Evolutionary conservation across 2,113 vertebrate species (phyloP).

Genomic region (Limanda limanda): DNA sequence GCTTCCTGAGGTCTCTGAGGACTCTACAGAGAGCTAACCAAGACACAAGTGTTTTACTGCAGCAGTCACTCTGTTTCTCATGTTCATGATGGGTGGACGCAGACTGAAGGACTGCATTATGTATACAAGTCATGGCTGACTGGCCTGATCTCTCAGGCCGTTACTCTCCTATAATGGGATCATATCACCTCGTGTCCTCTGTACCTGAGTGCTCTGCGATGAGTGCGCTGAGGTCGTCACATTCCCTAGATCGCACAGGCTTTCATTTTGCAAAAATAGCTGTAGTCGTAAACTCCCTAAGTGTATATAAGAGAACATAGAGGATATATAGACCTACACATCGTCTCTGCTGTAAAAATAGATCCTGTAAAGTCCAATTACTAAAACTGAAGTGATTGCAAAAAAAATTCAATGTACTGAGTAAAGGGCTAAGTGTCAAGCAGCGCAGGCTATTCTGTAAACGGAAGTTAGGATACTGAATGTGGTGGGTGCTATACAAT

Average conservation of each 20-base stretch:
- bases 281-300: neutral
- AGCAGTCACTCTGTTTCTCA: slow-evolving; percentile 10
- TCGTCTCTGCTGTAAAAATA: neutral
- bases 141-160: slow-evolving; percentile 19
- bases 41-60: slow-evolving; percentile 23
- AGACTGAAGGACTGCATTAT: slow-evolving; percentile 19
- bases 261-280: neutral
- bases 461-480: neutral
- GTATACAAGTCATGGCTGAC: neutral
- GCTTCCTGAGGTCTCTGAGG: slow-evolving; percentile 36
- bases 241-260: neutral
- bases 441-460: neutral
- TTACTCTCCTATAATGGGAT: slow-evolving; percentile 46
- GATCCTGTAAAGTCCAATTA: neutral
- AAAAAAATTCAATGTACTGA: neutral
- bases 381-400: slow-evolving; percentile 19
- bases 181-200: slow-evolving; percentile 27
- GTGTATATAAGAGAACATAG: neutral
- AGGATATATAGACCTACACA: neutral
- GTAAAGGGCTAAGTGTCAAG: neutral
- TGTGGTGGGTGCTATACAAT: no score
- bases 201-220: neutral
- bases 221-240: neutral
- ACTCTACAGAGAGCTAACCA: slow-evolving; percentile 32
- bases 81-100: slow-evolving; percentile 8